Evolutionary conservation across 37 sponge, comb jelly and placozoan species (phyloP), one percentile per base, ranked within the genome.

Genomic region (Aplysina aerophoba): DNA sequence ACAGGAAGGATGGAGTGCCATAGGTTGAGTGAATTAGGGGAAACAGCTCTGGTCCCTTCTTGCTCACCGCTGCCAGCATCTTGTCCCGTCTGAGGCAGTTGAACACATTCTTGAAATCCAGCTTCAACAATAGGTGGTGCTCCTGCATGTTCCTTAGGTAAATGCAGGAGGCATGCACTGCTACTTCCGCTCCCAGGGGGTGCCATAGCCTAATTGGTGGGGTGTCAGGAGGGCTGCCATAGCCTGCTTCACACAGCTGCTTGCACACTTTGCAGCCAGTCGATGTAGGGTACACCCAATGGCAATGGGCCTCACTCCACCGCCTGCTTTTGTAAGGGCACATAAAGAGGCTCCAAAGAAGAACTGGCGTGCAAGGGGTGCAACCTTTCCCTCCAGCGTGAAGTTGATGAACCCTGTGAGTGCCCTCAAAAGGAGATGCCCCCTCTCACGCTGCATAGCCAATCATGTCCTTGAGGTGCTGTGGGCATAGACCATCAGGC

Each of bases 141-240:
- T 62, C 64, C 12, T 62, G 11, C 64, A 62, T 62, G 64, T 62
- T 27, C 64, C 27, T n/a, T 4, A 62, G 64, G 64, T 62, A 62
- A 28, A 62, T n/a, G 27, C 27, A 8, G 4, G 64, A 62, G 4
- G 64, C 64, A 62, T 62, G 12, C 4, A 62, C 64, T 62, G 12
- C 64, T 62, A 13, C 64, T 13, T 62, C 64, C 2, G 64, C 11
- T 62, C 64, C 64, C 64, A 13, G 64, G 64, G 64, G 64, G 27
- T 62, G 11, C 64, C 64, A 62, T 13, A 62, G 27, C 64, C 64
- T 27, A 62, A 13, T 62, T 62, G 64, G 64, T 62, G 64, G 4
- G 64, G 20, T 62, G 12, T 14, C 12, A 62, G 12, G 4, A 62
- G 64, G 59, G 19, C 15, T 20, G 59, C 59, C 59, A 58, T 62